These are phyloP conservation scores for Bubo blakistoni DNA, from an alignment of 2,113 vertebrate species.

Conservation along the genomic window DNA sequence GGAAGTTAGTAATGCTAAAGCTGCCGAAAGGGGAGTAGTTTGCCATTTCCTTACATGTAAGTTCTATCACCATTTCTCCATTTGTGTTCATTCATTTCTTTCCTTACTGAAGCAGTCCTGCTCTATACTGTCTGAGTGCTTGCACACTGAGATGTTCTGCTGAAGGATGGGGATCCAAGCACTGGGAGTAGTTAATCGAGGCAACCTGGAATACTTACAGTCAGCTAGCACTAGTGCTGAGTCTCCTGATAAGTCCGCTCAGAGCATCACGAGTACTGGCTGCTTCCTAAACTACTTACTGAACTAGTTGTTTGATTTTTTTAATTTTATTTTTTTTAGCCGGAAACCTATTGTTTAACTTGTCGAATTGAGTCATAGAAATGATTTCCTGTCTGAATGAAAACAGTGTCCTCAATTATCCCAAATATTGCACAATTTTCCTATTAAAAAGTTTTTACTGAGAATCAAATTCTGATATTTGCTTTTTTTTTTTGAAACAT, in stretches of 20 bases:
- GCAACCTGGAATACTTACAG: not conserved
- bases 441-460: not conserved
- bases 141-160: not conserved
- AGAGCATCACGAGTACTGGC: not conserved
- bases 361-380: conserved; percentile 12
- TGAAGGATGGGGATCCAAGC: not conserved
- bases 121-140: not conserved
- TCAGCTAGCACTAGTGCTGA: not conserved
- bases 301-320: not conserved
- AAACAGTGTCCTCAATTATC: not conserved
- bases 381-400: not conserved
- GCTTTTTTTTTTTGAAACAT: not conserved
- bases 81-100: not conserved
- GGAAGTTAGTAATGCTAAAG: not conserved
- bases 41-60: not conserved
- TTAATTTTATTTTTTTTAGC: not conserved
- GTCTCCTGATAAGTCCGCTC: not conserved
- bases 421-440: not conserved
- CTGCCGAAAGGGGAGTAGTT: not conserved
- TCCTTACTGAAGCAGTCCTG: not conserved
- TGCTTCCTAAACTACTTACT: conserved; percentile 3
- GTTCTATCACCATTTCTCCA: not conserved
- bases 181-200: not conserved
- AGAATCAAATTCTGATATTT: not conserved
- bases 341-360: conserved; percentile 28